Conservation (phyloP, 1,140 invertebrate species). For the Apis cerana region DNA sequence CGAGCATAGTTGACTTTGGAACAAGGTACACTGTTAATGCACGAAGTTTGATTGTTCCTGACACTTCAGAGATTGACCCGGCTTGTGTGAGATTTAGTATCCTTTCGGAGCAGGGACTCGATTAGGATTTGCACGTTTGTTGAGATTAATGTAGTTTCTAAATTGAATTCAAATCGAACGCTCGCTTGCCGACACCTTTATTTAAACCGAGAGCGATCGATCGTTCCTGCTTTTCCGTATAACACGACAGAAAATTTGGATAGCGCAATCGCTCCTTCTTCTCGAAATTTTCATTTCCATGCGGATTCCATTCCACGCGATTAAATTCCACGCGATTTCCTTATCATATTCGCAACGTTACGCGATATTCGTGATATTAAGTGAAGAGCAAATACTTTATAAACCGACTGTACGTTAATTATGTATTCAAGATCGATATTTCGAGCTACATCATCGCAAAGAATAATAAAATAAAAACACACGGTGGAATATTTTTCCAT, state of each 20-base stretch:
- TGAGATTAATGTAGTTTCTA: slow-evolving; percentile 3
- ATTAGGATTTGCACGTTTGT: neutral
- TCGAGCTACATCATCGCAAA: no score
- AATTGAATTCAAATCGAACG: slow-evolving; percentile 3
- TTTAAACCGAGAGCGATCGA: neutral
- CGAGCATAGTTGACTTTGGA: slow-evolving; percentile 2
- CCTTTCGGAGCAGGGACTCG: neutral
- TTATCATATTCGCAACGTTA: no score
- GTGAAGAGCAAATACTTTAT: no score
- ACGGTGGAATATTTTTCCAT: no score
- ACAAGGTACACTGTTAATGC: slow-evolving; percentile 7
- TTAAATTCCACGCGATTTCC: no score
- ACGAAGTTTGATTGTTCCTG: slow-evolving; percentile 29
- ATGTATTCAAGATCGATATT: neutral
- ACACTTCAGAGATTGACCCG: slow-evolving; percentile 25
- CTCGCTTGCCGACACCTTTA: neutral
- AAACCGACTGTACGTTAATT: no score
- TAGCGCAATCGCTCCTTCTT: no score
- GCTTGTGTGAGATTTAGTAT: slow-evolving; percentile 12
- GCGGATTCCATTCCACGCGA: no score
- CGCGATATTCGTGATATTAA: no score
- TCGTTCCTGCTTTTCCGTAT: neutral
- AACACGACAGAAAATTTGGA: no score
- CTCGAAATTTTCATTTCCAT: no score
- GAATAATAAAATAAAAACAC: no score